Base-by-base conservation (phyloP, 2,888 invertebrate genomes). In the Scaptomyza polygonia region DNA sequence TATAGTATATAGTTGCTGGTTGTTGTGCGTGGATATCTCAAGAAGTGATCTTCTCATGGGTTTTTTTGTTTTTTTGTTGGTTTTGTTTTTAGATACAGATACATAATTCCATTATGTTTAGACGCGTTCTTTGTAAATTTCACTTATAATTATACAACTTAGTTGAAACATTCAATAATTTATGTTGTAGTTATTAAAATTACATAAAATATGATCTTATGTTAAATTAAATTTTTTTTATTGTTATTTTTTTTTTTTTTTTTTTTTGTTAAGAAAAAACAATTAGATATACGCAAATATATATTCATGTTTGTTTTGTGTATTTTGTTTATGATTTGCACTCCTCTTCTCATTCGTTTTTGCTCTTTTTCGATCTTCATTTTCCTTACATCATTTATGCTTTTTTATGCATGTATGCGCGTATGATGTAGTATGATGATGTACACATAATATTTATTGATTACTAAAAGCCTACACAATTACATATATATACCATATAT, bases 131-230 rank as follows among this genome's bases (percentile, higher is more conserved):
- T 72, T 72, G 58, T 72, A 68, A 76, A 72, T 59, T 66, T 77
- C 61, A 72, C 88, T 84, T 84, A 88, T 81, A 88, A 88, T 72
- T 86, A 86, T 88, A 88, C 88, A 84, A 84, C 88, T 88, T 84
- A 84, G 84, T 78, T 84, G 88, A 86, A 84, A 87, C 83, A 82
- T 85, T 87, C 83, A 82, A 87, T 81, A 81, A 86, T 63, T 79
- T 56, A 59, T 64, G 62, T 63, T 66, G 69, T 71, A 56, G 62
- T 65, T 79, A 66, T 75, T 82, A 71, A 81, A 82, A 77, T 59
- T 80, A 77, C 81, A 73, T 74, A 74, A 82, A 82, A 86, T 87
- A 86, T 79, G 83, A 83, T 86, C 86, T 82, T 79, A 76, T 54
- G 67, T 61, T 67, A 69, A 87, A 82, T 54, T 87, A 82, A 79